Conservation (phyloP, 2,113 vertebrate genomes). For the Platysternon megacephalum region DNA sequence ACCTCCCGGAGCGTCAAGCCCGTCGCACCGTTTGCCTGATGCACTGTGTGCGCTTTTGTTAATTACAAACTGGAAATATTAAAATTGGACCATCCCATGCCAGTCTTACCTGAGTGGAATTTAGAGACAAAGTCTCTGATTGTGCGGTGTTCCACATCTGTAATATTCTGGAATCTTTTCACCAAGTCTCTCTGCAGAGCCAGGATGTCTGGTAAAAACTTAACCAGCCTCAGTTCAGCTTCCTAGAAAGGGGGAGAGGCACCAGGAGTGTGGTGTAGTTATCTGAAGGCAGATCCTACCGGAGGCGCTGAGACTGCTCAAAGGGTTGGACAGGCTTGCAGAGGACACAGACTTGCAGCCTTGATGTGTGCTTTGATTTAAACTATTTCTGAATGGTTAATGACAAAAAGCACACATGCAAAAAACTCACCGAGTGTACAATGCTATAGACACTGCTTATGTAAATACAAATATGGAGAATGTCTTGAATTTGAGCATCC, state of each 20-base stretch:
- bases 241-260: constrained; percentile 78
- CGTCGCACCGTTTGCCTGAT: not conserved
- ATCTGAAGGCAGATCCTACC: not conserved
- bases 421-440: not conserved
- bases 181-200: constrained; percentile 89
- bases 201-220: constrained; percentile 90
- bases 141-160: constrained; percentile 71
- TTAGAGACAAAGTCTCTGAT: constrained; percentile 83
- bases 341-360: not conserved
- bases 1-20: not conserved
- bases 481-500: not conserved
- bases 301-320: not conserved
- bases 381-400: not conserved
- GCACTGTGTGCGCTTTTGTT: not conserved
- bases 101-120: constrained; percentile 82
- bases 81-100: too few relatives aligned
- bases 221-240: constrained; percentile 88
- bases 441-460: not conserved
- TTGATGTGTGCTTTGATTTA: not conserved
- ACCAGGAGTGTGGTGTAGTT: not conserved
- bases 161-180: constrained; percentile 88
- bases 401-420: fast-evolving
- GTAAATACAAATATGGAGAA: not conserved
- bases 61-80: not conserved
- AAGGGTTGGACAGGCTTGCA: not conserved